Evolutionary conservation across 2,113 vertebrate genomes (phyloP), one percentile per base, ranked within the genome.

Genomic region (Jaculus jaculus): DNA sequence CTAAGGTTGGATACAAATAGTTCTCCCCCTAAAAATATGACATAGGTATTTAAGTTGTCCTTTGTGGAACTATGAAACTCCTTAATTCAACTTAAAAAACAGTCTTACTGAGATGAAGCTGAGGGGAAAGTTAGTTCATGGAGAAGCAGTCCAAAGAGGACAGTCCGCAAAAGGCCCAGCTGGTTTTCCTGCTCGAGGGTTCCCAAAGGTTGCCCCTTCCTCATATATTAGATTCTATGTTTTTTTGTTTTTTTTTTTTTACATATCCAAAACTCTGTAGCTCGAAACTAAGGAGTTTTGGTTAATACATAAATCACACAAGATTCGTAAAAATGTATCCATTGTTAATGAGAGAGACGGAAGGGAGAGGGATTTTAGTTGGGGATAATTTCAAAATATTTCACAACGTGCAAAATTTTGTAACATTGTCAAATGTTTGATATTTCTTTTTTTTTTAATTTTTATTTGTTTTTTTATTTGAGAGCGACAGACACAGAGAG

Each of bases 301-400:
- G 17, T 32, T 66, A 80, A 87, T 23, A 77, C 37, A 94, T 58
- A 15, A 77, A 23, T 87, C 68, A 89, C 60, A 87, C n/a, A 34
- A 72, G 75, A 74, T n/a, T 95, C 51, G 71, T 85, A 82, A 92
- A 91, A 12, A 34, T 85, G 51, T 61, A 84, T 7, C 24, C 34
- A 72, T 24, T 51, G 39, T 91, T 71, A 30, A 63, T 82, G 69
- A 34, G 77, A 88, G 28, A 30, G 47, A 72, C 5, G 30, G 9
- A 20, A 58, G 0, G 20, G 1, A 34, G 18, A 58, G 28, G 66
- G 21, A 5, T 30, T 80, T 66, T 92, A 85, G 60, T 83, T 93
- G 68, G 88, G 54, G 74, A 32, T 32, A 72, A 88, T 90, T 95
- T 92, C n/a, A 84, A 92, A 96, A 90, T 84, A 37, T 86, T 93